Conservation (phyloP, 2,888 invertebrate genomes). For the Napeogenes sylphis region DNA sequence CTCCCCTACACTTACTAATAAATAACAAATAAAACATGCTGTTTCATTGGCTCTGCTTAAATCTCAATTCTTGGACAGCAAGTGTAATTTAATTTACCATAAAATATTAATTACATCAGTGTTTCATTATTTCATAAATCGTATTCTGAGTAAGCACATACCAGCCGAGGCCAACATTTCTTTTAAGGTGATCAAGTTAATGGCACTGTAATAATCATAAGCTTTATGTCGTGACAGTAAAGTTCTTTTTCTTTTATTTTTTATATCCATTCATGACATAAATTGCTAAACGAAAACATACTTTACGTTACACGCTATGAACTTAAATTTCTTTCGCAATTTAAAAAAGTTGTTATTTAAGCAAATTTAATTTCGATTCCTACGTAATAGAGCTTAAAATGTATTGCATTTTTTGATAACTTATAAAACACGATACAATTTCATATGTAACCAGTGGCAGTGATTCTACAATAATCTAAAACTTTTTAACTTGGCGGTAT, state of each 20-base stretch:
- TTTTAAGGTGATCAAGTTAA: slow-evolving; percentile 62
- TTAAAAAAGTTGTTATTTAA: slow-evolving; percentile 10
- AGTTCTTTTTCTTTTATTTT: slow-evolving; percentile 18
- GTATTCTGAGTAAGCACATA: slow-evolving; percentile 47
- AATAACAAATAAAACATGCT: neutral
- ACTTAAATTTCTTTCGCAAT: slow-evolving; percentile 35
- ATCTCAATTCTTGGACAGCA: neutral
- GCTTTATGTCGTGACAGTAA: slow-evolving; percentile 31
- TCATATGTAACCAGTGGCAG: neutral
- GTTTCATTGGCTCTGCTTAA: neutral
- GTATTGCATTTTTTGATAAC: slow-evolving; percentile 12
- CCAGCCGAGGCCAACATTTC: slow-evolving; percentile 64
- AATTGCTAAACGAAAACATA: slow-evolving; percentile 35
- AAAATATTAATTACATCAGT: slow-evolving; percentile 34
- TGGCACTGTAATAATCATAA: slow-evolving; percentile 19
- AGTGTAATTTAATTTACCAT: slow-evolving; percentile 1
- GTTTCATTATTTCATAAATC: slow-evolving; percentile 38
- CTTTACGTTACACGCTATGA: slow-evolving; percentile 30
- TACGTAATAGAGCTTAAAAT: slow-evolving; percentile 28
- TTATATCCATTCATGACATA: slow-evolving; percentile 33
- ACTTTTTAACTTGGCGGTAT: slow-evolving; percentile 54
- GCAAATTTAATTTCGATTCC: slow-evolving; percentile 20
- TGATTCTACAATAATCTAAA: neutral
- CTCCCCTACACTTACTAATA: neutral
- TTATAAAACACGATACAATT: slow-evolving; percentile 6